phyloP scores from a whole-genome alignment of 2,888 invertebrate species.

The Nineta flava region DNA sequence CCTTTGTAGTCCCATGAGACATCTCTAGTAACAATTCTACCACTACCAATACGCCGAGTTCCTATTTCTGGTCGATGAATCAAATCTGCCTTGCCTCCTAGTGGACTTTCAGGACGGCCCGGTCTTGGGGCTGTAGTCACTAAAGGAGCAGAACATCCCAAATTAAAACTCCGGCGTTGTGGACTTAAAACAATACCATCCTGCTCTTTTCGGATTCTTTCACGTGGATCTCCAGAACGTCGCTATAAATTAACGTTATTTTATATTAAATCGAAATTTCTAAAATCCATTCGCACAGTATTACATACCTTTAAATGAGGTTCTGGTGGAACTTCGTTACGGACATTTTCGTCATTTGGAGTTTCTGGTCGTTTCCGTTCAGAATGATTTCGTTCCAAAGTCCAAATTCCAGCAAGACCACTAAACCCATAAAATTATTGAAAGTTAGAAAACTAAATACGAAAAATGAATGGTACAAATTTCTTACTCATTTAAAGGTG shows the following conservation, averaged over 20 bases:
- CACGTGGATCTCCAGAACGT: slow-evolving; percentile 51
- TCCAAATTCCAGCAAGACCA: slow-evolving; percentile 23
- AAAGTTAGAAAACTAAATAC: neutral
- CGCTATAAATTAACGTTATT: slow-evolving; percentile 14
- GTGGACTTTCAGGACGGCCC: slow-evolving; percentile 17
- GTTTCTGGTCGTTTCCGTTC: slow-evolving; percentile 42
- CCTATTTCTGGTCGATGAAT: slow-evolving; percentile 1
- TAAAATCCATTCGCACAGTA: slow-evolving; percentile 4
- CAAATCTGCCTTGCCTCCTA: slow-evolving; percentile 8
- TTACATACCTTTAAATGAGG: slow-evolving; percentile 32
- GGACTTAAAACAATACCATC: slow-evolving; percentile 75
- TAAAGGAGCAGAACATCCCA: slow-evolving; percentile 66
- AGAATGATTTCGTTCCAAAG: slow-evolving; percentile 35
- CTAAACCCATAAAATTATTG: neutral
- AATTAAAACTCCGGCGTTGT: slow-evolving; percentile 71
- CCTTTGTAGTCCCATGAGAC: slow-evolving; percentile 33
- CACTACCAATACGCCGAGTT: slow-evolving; percentile 62
- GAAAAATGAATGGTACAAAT: neutral
- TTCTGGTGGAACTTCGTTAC: slow-evolving; percentile 33
- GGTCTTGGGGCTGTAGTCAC: slow-evolving; percentile 23
- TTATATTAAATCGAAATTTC: slow-evolving; percentile 11
- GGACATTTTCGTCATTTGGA: slow-evolving; percentile 42
- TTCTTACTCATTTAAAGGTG: slow-evolving; percentile 16
- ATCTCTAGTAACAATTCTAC: slow-evolving; percentile 55
- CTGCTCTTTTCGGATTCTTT: slow-evolving; percentile 65